phyloP scores from a whole-genome alignment of 1,140 invertebrate genomes.

The Ladona fulva region DNA sequence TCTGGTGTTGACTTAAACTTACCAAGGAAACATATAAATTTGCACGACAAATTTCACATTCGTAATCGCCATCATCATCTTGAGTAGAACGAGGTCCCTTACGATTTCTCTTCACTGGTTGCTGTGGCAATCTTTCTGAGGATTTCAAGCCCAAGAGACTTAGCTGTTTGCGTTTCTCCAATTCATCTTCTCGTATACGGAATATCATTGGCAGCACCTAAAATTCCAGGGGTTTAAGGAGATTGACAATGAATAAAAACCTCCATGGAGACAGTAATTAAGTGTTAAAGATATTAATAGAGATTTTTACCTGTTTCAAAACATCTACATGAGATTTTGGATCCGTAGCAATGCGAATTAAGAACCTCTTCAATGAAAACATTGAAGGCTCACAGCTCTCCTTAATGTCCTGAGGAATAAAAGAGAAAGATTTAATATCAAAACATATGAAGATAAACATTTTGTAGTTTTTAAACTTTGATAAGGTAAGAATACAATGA shows the following conservation, averaged over 20 bases:
- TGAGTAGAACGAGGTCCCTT: slow-evolving; percentile 40
- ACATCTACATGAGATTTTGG: slow-evolving; percentile 52
- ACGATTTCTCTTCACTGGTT: slow-evolving; percentile 39
- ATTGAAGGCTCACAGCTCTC: slow-evolving; percentile 82
- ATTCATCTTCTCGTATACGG: slow-evolving; percentile 44
- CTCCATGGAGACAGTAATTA: slow-evolving; percentile 17
- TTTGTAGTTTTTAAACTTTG: too few relatives aligned
- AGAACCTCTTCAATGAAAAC: slow-evolving; percentile 78
- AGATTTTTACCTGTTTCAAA: slow-evolving; percentile 42
- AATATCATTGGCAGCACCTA: slow-evolving; percentile 43
- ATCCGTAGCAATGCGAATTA: slow-evolving; percentile 70
- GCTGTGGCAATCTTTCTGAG: slow-evolving; percentile 50
- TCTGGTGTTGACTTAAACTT: slow-evolving; percentile 30
- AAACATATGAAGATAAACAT: too few relatives aligned
- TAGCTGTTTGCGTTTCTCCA: slow-evolving; percentile 44
- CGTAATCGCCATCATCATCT: slow-evolving; percentile 58
- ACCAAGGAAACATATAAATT: slow-evolving; percentile 74
- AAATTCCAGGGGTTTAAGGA: slow-evolving; percentile 17
- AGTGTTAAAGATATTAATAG: slow-evolving; percentile 16
- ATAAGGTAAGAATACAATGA: too few relatives aligned
- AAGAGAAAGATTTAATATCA: too few relatives aligned
- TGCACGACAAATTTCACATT: slow-evolving; percentile 69
- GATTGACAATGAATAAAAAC: slow-evolving; percentile 22
- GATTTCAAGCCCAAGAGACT: slow-evolving; percentile 48
- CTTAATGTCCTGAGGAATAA: slow-evolving; percentile 71